phyloP scores from a whole-genome alignment of 2,113 vertebrate genomes.

The Piprites chloris region DNA sequence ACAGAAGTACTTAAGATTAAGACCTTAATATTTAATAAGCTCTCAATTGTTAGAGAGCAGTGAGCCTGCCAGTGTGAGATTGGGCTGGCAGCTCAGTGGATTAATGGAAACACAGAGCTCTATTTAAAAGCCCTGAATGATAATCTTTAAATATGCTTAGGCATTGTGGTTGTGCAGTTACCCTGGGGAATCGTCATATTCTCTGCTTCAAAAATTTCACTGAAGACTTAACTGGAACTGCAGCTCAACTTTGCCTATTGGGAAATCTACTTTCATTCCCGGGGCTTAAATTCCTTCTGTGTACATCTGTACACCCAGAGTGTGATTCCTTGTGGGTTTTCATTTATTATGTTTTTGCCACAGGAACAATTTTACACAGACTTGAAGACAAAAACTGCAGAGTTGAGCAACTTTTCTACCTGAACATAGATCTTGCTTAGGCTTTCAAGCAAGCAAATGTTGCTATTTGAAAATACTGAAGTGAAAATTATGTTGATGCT shows the following conservation, averaged over 20 bases:
- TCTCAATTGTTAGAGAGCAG: slow-evolving; percentile 20
- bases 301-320: background rate
- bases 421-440: background rate
- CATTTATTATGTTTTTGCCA: background rate
- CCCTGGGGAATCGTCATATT: background rate
- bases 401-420: background rate
- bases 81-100: slow-evolving; percentile 52
- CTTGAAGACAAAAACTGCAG: background rate
- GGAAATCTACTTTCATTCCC: background rate
- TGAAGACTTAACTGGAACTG: slow-evolving; percentile 1
- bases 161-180: slow-evolving; percentile 21
- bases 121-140: slow-evolving; percentile 44
- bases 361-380: background rate
- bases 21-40: slow-evolving; percentile 65
- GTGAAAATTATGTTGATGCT: background rate
- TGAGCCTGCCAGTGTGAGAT: slow-evolving; percentile 23
- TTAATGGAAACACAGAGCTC: slow-evolving; percentile 45
- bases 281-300: background rate
- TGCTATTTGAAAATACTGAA: background rate
- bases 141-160: slow-evolving; percentile 59
- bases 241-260: background rate
- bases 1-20: slow-evolving; percentile 49
- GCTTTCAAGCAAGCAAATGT: background rate
- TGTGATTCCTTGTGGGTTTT: background rate
- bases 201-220: slow-evolving; percentile 11